Evolutionary conservation across 2,113 vertebrate species (phyloP), one percentile per base, ranked within the genome.

Genomic region (Pseudorasbora parva): DNA sequence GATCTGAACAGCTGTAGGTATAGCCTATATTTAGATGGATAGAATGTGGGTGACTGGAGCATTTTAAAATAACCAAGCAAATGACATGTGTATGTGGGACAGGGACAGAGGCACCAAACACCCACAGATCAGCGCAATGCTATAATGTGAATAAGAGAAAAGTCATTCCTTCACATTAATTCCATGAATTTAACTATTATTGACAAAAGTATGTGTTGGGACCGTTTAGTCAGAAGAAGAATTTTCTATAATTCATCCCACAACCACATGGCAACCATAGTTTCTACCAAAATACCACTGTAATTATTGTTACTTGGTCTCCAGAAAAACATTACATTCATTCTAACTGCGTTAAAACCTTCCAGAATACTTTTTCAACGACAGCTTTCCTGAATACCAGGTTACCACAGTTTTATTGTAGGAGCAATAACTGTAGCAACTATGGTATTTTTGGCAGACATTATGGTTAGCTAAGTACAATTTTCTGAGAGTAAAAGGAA

Each of bases 11-110:
- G 47, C 71, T 82, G 69, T 37, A 47, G 41, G 25, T 37, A n/a
- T n/a, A 23, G 54, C 25, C 81, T 82, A 75, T 62, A 49, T 82
- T 51, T 82, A 64, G 71, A 82, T 62, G 15, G 81, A 33, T 41
- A 75, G 59, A 82, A 82, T 79, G 41, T 79, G 78, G 78, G 59
- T 79, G 69, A 74, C 81, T 82, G 6, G 54, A 82, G 25, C 57
- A 45, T 74, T 59, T 82, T 60, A 82, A 59, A 82, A 73, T 49
- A 82, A 51, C 69, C 81, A 57, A 27, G 37, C 66, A 56, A 73
- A 60, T 75, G 71, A n/a, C 19, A 62, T 75, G 56, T 51, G 56
- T 75, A 37, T 49, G 71, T 75, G 11, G 54, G 23, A 73, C 37
- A 62, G 57, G 37, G 77, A 9, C 57, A 64, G 71, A 66, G 47